Percentiles rank a stretch among this genome's conserved stretches.
phyloP scores from a whole-genome alignment of 2,888 invertebrate genomes.

The Gortyna flavago region DNA sequence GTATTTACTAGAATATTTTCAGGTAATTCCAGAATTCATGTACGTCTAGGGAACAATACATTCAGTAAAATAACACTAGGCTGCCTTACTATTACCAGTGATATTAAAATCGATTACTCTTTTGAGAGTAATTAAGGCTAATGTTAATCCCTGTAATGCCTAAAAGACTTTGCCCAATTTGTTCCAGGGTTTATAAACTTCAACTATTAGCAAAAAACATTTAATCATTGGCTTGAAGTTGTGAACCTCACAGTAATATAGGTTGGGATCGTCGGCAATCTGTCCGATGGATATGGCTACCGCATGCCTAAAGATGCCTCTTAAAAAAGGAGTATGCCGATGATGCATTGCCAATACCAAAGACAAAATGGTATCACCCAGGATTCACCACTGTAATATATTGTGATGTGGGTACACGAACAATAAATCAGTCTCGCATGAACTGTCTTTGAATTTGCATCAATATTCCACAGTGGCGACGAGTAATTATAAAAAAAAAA shows the following conservation, averaged over 20 bases:
- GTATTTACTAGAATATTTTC: neutral
- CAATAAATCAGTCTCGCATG: no score
- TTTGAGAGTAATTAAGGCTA: constrained; percentile 22
- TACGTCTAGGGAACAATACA: constrained; percentile 20
- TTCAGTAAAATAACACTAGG: neutral
- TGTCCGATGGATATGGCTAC: neutral
- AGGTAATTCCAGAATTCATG: constrained; percentile 4
- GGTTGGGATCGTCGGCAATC: neutral
- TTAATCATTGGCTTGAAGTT: no score
- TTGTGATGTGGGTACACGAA: no score
- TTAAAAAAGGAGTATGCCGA: no score
- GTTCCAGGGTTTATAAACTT: neutral
- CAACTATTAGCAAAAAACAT: neutral
- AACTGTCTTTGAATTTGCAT: no score
- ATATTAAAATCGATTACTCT: constrained; percentile 15
- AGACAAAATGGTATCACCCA: no score
- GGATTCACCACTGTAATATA: no score
- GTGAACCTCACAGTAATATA: neutral
- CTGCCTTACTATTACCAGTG: neutral
- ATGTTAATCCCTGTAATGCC: neutral
- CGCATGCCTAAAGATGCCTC: neutral
- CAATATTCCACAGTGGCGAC: no score
- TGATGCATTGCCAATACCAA: no score
- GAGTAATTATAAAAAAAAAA: no score
- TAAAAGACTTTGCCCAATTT: neutral